Conservation (phyloP, 2,888 invertebrate genomes). For the Habroteleia sp. region DNA sequence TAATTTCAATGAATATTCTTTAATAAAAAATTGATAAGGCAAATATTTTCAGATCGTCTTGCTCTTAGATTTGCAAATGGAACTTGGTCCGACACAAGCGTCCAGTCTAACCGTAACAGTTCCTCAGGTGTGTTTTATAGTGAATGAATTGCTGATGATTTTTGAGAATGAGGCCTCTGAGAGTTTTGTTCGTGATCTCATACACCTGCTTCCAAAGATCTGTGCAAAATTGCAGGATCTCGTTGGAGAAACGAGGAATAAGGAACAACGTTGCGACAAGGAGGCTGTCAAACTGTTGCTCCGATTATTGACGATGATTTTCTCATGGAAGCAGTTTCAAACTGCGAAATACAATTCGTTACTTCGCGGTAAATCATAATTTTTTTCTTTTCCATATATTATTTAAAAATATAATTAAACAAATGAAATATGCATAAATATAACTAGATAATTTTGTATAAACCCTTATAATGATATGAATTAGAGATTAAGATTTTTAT, state of each 20-base stretch:
- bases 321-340: slow-evolving; percentile 85
- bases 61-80: slow-evolving; percentile 72
- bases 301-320: slow-evolving; percentile 83
- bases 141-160: slow-evolving; percentile 75
- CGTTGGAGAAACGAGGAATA: slow-evolving; percentile 67
- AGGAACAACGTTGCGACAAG: slow-evolving; percentile 67
- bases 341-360: slow-evolving; percentile 78
- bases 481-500: too few relatives aligned
- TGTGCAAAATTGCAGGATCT: slow-evolving; percentile 81
- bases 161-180: slow-evolving; percentile 72
- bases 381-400: slow-evolving; percentile 9
- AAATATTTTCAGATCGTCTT: slow-evolving; percentile 69
- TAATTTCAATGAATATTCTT: too few relatives aligned
- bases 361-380: slow-evolving; percentile 71
- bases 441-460: too few relatives aligned
- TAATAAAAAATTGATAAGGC: slow-evolving; percentile 5
- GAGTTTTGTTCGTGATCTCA: slow-evolving; percentile 73
- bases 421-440: too few relatives aligned
- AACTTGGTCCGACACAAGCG: slow-evolving; percentile 65
- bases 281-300: slow-evolving; percentile 83
- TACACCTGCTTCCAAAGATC: slow-evolving; percentile 81
- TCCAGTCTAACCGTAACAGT: slow-evolving; percentile 68
- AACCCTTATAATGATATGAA: too few relatives aligned
- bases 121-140: slow-evolving; percentile 77
- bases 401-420: too few relatives aligned